phyloP scores from a whole-genome alignment of 2,888 invertebrate species.

The Chrysolina haemoptera region DNA sequence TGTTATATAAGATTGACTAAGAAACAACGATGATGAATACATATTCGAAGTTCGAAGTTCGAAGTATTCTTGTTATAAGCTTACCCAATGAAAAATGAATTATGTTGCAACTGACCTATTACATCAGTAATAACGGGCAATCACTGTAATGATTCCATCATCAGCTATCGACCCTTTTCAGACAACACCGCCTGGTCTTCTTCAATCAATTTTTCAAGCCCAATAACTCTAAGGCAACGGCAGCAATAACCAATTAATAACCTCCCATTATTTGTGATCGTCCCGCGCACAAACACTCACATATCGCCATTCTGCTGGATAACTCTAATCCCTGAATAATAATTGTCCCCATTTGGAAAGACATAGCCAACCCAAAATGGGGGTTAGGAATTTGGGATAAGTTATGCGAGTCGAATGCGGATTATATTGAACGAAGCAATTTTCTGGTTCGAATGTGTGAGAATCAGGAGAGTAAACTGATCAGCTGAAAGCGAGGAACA shows the following conservation, averaged over 20 bases:
- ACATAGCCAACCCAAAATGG: slow-evolving; percentile 43
- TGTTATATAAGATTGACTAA: no score
- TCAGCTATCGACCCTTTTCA: neutral
- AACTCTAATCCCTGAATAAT: slow-evolving; percentile 46
- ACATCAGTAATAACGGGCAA: no score
- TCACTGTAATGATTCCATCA: no score
- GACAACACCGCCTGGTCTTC: neutral
- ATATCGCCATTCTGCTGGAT: slow-evolving; percentile 42
- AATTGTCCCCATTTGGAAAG: slow-evolving; percentile 44
- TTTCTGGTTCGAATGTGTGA: slow-evolving; percentile 58
- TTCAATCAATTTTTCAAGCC: neutral
- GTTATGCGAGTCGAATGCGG: slow-evolving; percentile 60
- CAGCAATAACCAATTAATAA: slow-evolving; percentile 30
- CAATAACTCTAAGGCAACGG: slow-evolving; percentile 9
- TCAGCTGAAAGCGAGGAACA: neutral
- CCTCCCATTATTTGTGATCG: slow-evolving; percentile 38
- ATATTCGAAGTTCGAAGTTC: no score
- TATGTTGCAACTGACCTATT: no score
- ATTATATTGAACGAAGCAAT: slow-evolving; percentile 63
- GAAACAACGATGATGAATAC: no score
- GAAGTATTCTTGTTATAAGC: no score
- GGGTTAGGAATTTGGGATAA: slow-evolving; percentile 38
- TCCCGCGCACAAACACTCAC: slow-evolving; percentile 24
- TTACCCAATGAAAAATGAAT: no score
- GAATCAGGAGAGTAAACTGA: slow-evolving; percentile 5